These are phyloP conservation scores for Rhynchomys soricoides DNA, from an alignment of 2,113 vertebrate species.

Conservation along the genomic window DNA sequence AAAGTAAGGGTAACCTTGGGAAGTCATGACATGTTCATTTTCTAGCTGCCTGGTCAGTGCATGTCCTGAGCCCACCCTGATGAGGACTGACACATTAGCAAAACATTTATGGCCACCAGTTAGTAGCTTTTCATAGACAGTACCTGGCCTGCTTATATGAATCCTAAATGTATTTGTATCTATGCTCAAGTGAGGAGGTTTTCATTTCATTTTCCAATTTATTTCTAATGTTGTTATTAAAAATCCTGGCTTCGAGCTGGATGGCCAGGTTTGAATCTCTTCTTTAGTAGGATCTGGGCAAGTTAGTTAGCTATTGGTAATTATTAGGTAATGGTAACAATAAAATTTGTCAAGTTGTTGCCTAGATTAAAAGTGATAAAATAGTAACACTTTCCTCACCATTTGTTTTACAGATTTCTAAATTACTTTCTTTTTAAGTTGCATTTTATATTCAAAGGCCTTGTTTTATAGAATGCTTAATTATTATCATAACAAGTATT, in stretches of 20 bases:
- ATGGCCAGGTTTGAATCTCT: neutral
- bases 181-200: neutral
- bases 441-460: neutral
- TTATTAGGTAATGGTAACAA: neutral
- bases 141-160: neutral
- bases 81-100: neutral
- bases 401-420: neutral
- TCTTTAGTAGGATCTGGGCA: neutral
- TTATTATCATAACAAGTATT: neutral
- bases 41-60: neutral
- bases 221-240: neutral
- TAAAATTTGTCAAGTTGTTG: neutral
- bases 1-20: neutral
- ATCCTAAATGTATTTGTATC: neutral
- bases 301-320: neutral
- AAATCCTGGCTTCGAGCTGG: neutral
- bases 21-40: neutral
- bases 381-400: neutral
- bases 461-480: neutral
- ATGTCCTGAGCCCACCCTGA: neutral
- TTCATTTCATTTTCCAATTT: neutral
- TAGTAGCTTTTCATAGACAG: neutral
- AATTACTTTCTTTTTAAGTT: neutral
- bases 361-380: neutral
- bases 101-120: neutral